Evolutionary conservation across 1,140 invertebrate genomes (phyloP).

Genomic region (Nephila pilipes): DNA sequence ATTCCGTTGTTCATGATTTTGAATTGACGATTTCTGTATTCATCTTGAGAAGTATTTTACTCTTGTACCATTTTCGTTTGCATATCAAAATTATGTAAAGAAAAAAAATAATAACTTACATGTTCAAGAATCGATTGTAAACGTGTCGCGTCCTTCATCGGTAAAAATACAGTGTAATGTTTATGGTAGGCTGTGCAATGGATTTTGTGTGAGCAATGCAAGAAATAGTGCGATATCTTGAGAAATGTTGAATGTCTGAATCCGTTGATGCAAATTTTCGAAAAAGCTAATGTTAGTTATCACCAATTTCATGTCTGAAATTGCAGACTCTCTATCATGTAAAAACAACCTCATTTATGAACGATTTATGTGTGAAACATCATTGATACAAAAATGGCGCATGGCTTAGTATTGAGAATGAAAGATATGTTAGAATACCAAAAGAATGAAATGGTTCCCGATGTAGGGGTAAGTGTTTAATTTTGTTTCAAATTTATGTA

Average conservation of each 20-base stretch:
- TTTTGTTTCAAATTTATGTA: no score
- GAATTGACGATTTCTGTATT: no score
- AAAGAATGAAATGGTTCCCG: neutral
- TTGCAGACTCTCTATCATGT: neutral
- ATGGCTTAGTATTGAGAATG: conserved; percentile 44
- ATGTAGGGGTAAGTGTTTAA: neutral
- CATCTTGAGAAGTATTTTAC: no score
- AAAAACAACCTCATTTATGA: neutral
- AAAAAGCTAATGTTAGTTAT: neutral
- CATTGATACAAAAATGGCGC: conserved; percentile 29
- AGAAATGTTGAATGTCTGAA: neutral
- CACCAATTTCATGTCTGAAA: neutral
- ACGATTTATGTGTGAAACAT: neutral
- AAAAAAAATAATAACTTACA: no score
- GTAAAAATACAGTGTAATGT: neutral
- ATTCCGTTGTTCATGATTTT: no score
- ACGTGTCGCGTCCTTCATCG: conserved; percentile 42
- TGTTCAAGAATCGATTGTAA: conserved; percentile 21
- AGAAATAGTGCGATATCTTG: neutral
- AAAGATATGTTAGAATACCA: neutral
- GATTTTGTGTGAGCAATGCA: neutral
- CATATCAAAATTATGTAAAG: no score
- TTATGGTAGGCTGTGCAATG: neutral
- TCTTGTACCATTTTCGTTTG: no score
- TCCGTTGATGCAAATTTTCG: neutral